Conservation (phyloP, 2,113 vertebrate genomes). For the Cynopterus brachyotis region DNA sequence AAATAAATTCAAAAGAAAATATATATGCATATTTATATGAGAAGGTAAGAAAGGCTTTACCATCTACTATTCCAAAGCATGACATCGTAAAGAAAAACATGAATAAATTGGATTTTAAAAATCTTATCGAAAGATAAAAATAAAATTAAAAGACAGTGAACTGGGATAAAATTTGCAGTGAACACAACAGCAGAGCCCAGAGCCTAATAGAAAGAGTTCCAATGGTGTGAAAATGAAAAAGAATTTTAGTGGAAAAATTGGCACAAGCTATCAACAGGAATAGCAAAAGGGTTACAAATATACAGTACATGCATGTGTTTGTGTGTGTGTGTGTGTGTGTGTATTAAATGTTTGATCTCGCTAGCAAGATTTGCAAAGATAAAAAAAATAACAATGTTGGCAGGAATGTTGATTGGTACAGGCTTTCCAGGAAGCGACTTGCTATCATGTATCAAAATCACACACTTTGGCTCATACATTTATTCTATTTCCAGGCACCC, state of each 20-base stretch:
- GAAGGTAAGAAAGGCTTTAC: background rate
- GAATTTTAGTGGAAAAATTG: background rate
- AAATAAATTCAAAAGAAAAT: conserved; percentile 2
- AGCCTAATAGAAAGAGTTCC: no score
- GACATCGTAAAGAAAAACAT: background rate
- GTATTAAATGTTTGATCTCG: background rate
- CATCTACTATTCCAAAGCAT: background rate
- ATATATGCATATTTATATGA: background rate
- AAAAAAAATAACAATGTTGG: background rate
- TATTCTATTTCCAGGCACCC: background rate
- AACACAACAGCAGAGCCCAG: background rate
- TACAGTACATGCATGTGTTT: background rate
- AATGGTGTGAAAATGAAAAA: background rate
- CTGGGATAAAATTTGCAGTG: background rate
- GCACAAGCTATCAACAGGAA: background rate
- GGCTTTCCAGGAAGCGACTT: background rate
- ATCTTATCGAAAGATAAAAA: background rate
- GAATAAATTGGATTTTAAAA: background rate
- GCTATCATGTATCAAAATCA: background rate
- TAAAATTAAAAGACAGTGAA: background rate
- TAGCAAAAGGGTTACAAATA: background rate
- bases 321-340: background rate
- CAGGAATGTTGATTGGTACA: background rate
- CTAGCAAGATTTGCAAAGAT: background rate
- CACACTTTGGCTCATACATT: background rate